Evolutionary conservation across 2,797 vertebrate genomes (phyloP).

Genomic region (Sebastes variabilis): DNA sequence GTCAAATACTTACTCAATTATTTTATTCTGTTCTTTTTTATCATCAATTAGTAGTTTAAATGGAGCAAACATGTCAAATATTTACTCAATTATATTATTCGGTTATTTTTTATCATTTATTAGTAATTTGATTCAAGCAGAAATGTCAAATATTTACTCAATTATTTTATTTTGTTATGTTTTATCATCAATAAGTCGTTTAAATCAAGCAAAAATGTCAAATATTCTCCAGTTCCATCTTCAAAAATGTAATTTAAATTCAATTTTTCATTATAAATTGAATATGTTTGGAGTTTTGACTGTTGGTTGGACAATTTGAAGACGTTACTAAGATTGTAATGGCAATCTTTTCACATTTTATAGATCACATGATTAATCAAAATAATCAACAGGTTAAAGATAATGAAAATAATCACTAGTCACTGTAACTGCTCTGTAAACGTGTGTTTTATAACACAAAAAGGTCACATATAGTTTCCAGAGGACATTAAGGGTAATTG

Average conservation of each 20-base stretch:
- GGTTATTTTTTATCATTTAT: neutral
- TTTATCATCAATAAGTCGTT: neutral
- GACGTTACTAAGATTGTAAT: neutral
- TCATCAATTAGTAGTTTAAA: no score
- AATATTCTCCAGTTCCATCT: neutral
- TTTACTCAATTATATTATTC: no score
- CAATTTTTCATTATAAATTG: neutral
- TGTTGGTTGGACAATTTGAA: neutral
- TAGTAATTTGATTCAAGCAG: no score
- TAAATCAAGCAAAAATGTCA: neutral
- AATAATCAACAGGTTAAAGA: neutral
- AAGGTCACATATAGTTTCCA: neutral
- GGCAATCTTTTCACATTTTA: neutral
- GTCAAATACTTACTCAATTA: neutral
- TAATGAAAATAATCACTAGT: neutral
- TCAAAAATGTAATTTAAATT: neutral
- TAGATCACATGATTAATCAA: neutral
- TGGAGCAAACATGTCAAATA: no score
- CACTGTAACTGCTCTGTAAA: neutral
- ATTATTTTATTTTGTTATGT: no score
- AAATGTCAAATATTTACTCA: no score
- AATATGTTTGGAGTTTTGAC: neutral
- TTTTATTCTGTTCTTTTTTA: no score
- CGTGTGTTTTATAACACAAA: neutral
- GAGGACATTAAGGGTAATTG: neutral